A percentile compares a stretch with the other conserved stretches of the same genome.
These are phyloP conservation scores for Oscheius sp. DNA, from an alignment of 2,888 invertebrate genomes.

Conservation along the genomic window DNA sequence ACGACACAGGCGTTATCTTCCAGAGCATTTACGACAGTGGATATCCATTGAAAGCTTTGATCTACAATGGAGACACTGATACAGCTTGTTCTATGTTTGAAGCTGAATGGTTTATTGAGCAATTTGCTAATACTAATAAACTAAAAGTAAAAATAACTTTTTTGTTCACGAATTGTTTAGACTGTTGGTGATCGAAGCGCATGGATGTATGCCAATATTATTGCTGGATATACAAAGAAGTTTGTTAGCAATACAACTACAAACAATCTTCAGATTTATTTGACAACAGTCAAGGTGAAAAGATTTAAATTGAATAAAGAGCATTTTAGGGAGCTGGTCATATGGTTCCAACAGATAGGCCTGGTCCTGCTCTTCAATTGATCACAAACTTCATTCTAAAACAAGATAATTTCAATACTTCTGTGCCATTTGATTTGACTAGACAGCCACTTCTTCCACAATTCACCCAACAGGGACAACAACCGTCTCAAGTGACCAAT, in stretches of 20 bases:
- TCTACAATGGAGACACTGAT: constrained; percentile 63
- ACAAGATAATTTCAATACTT: constrained; percentile 47
- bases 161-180: constrained; percentile 1
- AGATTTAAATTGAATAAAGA: not conserved
- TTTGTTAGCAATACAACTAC: constrained; percentile 38
- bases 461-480: constrained; percentile 29
- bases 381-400: constrained; percentile 76
- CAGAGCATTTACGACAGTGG: constrained; percentile 43
- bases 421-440: constrained; percentile 40
- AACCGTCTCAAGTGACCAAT: not conserved
- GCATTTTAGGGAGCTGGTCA: constrained; percentile 77
- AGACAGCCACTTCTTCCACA: constrained; percentile 53
- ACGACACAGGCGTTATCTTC: constrained; percentile 57
- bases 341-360: constrained; percentile 83
- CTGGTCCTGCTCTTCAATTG: constrained; percentile 81
- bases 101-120: constrained; percentile 51
- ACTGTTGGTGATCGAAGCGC: constrained; percentile 30
- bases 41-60: constrained; percentile 46
- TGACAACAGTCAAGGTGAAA: constrained; percentile 54
- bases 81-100: constrained; percentile 57
- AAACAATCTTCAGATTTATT: constrained; percentile 39
- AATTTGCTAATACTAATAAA: constrained; percentile 35
- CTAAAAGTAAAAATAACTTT: constrained; percentile 26
- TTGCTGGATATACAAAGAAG: constrained; percentile 53
- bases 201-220: constrained; percentile 47